Evolutionary conservation across 2,797 vertebrate genomes (phyloP).

Genomic region (Tokudaia tokunoshimensis): DNA sequence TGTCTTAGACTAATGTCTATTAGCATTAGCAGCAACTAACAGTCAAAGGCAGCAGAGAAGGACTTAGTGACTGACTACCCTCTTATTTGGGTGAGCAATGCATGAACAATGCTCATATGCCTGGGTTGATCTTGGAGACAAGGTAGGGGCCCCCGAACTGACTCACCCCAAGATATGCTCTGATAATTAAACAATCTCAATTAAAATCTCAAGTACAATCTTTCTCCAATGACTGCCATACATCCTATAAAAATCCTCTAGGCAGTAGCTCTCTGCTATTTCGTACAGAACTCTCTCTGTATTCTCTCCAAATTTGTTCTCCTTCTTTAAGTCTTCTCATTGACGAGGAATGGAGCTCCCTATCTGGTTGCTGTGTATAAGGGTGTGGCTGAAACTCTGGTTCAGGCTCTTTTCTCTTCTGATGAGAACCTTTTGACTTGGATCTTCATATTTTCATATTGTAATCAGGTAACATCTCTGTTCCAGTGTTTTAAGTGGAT

Average conservation of each 20-base stretch:
- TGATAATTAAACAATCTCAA: background rate
- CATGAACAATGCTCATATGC: background rate
- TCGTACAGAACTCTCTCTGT: no score
- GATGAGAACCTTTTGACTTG: background rate
- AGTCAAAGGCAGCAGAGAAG: no score
- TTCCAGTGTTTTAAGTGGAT: background rate
- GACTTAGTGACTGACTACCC: background rate
- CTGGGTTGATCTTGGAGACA: background rate
- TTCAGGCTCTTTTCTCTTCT: background rate
- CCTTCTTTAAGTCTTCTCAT: background rate
- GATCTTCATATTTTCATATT: background rate
- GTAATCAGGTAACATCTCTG: background rate
- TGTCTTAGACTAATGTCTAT: background rate
- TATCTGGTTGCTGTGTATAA: background rate
- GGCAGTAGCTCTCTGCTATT: no score
- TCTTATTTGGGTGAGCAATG: background rate
- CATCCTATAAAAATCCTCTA: background rate
- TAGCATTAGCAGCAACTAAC: no score
- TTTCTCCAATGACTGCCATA: background rate
- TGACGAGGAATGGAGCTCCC: background rate
- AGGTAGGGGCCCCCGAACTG: no score
- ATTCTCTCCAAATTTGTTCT: no score
- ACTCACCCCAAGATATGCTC: background rate
- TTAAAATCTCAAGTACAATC: background rate
- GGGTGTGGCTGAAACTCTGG: background rate